Conservation (phyloP, 1,140 invertebrate genomes). For the Caenorhabditis brenneri region DNA sequence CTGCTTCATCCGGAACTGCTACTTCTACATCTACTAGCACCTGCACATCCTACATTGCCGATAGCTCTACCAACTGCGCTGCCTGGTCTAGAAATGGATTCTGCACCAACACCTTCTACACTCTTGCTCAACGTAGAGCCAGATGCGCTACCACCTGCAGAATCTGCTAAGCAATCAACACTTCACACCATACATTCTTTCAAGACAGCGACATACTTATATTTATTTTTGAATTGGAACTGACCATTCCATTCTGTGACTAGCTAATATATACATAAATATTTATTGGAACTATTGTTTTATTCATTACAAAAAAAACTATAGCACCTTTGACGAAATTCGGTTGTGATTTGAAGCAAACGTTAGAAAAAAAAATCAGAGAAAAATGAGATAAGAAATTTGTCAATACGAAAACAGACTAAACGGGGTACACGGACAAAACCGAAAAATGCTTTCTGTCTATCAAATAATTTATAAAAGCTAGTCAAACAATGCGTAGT, state of each 20-base stretch:
- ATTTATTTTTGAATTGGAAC: neutral
- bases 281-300: no score
- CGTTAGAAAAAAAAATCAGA: no score
- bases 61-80: neutral
- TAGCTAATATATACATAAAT: neutral
- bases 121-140: neutral
- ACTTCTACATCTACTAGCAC: neutral
- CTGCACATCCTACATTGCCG: neutral
- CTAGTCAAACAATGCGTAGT: no score
- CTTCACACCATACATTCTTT: neutral
- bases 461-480: no score
- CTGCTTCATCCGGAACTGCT: no score
- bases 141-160: neutral
- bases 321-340: no score
- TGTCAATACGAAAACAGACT: no score
- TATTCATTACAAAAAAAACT: no score
- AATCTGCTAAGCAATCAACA: neutral
- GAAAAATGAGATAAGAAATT: no score
- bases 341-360: no score
- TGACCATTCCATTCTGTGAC: neutral
- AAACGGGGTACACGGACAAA: no score
- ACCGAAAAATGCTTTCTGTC: no score
- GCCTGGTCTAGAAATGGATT: slow-evolving; percentile 22
- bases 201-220: neutral
- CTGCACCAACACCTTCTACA: slow-evolving; percentile 27